Evolutionary conservation across 2,797 vertebrate genomes (phyloP).

Genomic region (Carapus acus): DNA sequence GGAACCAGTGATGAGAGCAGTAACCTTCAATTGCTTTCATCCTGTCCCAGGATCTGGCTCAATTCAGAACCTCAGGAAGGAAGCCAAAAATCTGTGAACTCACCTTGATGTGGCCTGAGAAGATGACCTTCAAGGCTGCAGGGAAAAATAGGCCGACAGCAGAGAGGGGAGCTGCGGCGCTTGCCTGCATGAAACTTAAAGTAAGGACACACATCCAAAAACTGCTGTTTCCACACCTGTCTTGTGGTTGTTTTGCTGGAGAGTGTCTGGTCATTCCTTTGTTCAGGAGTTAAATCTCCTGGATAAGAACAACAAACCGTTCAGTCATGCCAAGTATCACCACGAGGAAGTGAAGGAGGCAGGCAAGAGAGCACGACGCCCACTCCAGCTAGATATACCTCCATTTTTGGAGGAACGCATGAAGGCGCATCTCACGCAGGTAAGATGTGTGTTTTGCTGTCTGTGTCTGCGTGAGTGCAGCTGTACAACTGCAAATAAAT

Average conservation of each 20-base stretch:
- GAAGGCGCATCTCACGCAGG: constrained; percentile 79
- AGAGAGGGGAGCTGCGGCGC: constrained; percentile 81
- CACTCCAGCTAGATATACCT: constrained; percentile 80
- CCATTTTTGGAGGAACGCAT: constrained; percentile 74
- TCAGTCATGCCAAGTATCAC: constrained; percentile 89
- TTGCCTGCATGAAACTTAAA: constrained; percentile 91
- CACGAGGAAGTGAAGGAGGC: constrained; percentile 76
- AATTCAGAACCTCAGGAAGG: constrained; percentile 76
- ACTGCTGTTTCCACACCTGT: neutral
- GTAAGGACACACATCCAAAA: constrained; percentile 50
- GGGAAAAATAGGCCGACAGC: constrained; percentile 76
- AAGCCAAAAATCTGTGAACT: constrained; percentile 82
- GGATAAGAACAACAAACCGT: constrained; percentile 84
- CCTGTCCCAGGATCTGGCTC: constrained; percentile 74
- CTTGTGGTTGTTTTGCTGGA: neutral
- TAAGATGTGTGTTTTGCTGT: constrained; percentile 47
- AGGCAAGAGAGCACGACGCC: constrained; percentile 75
- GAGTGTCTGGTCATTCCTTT: neutral
- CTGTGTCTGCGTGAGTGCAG: neutral
- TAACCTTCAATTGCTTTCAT: neutral
- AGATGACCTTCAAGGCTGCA: constrained; percentile 82
- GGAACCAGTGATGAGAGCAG: too few relatives aligned
- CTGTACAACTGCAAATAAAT: neutral
- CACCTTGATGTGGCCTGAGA: constrained; percentile 83
- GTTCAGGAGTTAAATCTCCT: constrained; percentile 83